Conservation (phyloP, 1,140 invertebrate genomes). For the Musca vetustissima region DNA sequence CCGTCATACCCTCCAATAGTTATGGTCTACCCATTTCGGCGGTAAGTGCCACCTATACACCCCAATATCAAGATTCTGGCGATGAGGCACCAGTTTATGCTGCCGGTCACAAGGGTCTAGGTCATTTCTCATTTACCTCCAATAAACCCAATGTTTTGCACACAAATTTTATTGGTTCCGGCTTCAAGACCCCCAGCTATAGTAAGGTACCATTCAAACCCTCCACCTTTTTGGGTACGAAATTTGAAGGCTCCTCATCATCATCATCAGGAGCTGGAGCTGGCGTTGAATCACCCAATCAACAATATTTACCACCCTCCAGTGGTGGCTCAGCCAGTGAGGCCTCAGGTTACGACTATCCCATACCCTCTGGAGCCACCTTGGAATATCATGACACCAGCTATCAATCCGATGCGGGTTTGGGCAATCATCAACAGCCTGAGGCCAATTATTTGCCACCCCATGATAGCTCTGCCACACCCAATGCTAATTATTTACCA, state of each 20-base stretch:
- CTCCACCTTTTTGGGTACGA: conserved; percentile 47
- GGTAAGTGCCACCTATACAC: not conserved
- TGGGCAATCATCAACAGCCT: conserved; percentile 4
- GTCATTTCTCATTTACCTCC: conserved; percentile 45
- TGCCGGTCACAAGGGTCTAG: conserved; percentile 47
- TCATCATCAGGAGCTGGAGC: conserved; percentile 3
- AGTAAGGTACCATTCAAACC: conserved; percentile 47
- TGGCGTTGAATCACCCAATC: not conserved
- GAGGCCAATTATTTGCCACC: conserved; percentile 24
- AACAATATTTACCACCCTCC: conserved; percentile 36
- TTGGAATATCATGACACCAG: not conserved
- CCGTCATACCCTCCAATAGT: conserved; percentile 8
- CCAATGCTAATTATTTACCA: conserved; percentile 17
- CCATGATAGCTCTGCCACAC: not conserved
- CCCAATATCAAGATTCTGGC: not conserved
- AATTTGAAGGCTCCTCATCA: conserved; percentile 20
- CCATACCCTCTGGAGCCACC: not conserved
- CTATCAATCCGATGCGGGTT: not conserved
- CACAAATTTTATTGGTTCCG: not conserved
- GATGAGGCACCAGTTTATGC: conserved; percentile 38
- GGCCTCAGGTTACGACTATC: conserved; percentile 43
- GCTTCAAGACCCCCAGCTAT: not conserved
- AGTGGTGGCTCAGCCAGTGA: conserved; percentile 11
- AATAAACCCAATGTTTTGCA: conserved; percentile 44
- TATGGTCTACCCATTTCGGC: conserved; percentile 11